Base-by-base conservation (phyloP, 1,140 invertebrate species). In the Pseudoatta argentina region DNA sequence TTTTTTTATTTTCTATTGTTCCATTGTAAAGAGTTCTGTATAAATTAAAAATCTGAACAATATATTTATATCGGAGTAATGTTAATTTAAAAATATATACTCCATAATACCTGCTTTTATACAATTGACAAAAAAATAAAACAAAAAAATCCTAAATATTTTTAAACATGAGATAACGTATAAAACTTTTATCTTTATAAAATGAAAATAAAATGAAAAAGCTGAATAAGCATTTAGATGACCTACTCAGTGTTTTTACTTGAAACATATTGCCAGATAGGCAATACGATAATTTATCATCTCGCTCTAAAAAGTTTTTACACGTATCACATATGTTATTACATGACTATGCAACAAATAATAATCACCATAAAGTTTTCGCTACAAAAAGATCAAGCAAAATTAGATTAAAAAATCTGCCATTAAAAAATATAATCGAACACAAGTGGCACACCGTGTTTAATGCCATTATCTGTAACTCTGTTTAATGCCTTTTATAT, bases 401-500 rank as follows among this genome's bases (percentile, higher is more conserved):
- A 44, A 2, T n/a, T 18, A 64, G 48, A 30, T 21, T 0, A 16
- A 30, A 55, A 10, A 57, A 75, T 55, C 16, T 18, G 16, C n/a
- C 24, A 14, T 30, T 55, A 39, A 59, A 76, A 59, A 44, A 44
- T 44, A 10, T 34, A 34, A 34, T 44, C 39, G 2, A 44, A 7
- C 4, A 27, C 24, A 64, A 78, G 0, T 12, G 16, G 39, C 18
- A 39, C 30, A n/a, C 24, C 14, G 18, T 55, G 30, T 55, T 24
- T 44, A 63, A 77, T 10, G 57, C 27, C 63, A 39, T 27, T 21
- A 18, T 67, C 18, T 24, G 1, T 24, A 24, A n/a, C 24, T 8
- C 39, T 55, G 30, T 55, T 24, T 44, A 63, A 77, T 10, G 57
- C 27, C 63, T 10, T 55, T 12, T 39, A 79, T 57, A 79, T 39